phyloP scores from a whole-genome alignment of 2,113 vertebrate species.

The Caloenas nicobarica region DNA sequence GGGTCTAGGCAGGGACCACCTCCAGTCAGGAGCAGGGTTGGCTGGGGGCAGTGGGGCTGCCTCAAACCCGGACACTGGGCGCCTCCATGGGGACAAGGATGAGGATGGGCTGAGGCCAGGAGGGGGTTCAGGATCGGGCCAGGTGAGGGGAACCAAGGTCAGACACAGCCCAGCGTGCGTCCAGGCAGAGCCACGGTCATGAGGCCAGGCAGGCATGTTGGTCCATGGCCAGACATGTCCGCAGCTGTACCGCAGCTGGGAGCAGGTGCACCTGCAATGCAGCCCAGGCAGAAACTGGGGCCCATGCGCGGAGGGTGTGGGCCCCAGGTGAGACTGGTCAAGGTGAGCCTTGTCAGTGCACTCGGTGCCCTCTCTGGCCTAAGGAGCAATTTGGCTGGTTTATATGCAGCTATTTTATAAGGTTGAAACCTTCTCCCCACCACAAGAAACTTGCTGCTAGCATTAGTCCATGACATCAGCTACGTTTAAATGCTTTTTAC shows the following conservation, averaged over 20 bases:
- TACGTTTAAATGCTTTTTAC: background rate
- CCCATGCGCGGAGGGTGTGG: background rate
- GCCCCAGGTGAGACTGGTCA: background rate
- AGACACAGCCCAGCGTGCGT: background rate
- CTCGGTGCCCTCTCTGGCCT: background rate
- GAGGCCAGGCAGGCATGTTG: background rate
- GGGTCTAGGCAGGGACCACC: background rate
- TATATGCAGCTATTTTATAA: background rate
- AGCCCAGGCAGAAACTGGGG: background rate
- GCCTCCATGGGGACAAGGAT: background rate
- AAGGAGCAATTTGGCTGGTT: background rate
- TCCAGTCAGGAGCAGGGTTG: rapidly evolving
- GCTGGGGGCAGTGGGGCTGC: background rate
- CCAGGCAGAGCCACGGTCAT: background rate
- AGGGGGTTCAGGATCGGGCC: background rate
- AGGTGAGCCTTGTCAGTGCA: background rate
- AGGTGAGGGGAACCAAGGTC: background rate
- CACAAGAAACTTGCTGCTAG: background rate
- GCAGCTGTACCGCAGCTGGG: background rate
- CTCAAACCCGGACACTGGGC: no score
- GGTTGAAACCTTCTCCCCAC: background rate
- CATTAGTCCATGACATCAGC: background rate
- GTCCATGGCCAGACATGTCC: rapidly evolving
- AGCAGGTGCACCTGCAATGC: background rate
- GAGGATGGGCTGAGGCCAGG: background rate